Evolutionary conservation across 2,113 vertebrate species (phyloP).

Genomic region (Neodon shergylaensis): DNA sequence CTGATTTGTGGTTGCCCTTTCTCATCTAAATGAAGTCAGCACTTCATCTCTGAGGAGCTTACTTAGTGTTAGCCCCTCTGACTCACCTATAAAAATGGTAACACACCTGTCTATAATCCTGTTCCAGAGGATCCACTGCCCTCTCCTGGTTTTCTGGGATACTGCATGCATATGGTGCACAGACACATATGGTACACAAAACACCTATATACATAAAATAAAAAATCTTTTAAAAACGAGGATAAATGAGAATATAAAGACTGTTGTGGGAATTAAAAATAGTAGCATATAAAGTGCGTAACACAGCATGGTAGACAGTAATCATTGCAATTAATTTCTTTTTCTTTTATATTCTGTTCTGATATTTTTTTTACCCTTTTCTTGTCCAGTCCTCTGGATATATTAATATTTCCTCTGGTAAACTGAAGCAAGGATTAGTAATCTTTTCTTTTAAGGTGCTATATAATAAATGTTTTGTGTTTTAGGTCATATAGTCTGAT

Average conservation of each 20-base stretch:
- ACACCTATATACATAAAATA: background rate
- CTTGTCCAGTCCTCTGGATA: background rate
- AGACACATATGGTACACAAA: background rate
- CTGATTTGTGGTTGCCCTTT: background rate
- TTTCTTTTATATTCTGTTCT: background rate
- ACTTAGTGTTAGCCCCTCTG: background rate
- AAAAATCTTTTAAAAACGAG: background rate
- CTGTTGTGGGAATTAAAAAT: constrained; percentile 1
- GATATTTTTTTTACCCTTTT: background rate
- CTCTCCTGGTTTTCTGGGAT: background rate
- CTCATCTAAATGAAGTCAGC: background rate
- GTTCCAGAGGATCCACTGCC: background rate
- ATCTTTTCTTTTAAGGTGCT: background rate
- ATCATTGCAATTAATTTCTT: background rate
- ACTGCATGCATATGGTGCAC: background rate
- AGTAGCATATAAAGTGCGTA: background rate
- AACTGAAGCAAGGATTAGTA: background rate
- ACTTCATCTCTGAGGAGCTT: background rate
- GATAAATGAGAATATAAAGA: background rate
- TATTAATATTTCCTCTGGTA: background rate
- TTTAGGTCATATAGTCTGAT: background rate
- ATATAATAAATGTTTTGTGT: background rate
- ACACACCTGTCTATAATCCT: background rate
- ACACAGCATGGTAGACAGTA: background rate
- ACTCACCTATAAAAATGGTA: background rate